Evolutionary conservation across 2,113 vertebrate species (phyloP).

Genomic region (Gymnorhina tibicen): DNA sequence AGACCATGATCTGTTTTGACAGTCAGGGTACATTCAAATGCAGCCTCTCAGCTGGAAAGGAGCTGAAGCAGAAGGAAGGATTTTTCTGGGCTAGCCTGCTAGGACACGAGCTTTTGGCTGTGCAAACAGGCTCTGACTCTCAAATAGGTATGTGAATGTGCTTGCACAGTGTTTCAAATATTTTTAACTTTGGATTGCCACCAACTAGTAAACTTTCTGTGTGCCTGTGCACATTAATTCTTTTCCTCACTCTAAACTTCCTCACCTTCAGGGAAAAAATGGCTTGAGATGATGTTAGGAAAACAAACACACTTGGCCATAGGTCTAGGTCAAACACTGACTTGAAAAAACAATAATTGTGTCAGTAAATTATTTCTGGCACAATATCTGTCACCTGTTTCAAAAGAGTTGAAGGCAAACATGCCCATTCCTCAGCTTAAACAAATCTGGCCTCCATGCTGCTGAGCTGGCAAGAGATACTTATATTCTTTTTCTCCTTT

Average conservation of each 20-base stretch:
- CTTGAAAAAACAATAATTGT: conserved; percentile 4
- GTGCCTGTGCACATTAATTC: background rate
- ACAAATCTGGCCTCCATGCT: conserved; percentile 26
- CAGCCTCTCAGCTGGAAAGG: background rate
- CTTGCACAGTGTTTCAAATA: background rate
- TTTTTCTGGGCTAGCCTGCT: background rate
- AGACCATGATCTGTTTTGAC: background rate
- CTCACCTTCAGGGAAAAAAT: background rate
- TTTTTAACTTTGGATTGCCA: conserved; percentile 3
- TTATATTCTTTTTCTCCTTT: background rate
- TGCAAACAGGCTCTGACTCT: background rate
- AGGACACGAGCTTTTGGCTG: background rate
- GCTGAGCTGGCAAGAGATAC: conserved; percentile 12
- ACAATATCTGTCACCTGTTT: conserved; percentile 30
- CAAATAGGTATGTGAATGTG: background rate
- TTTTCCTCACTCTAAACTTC: background rate
- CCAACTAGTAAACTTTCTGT: conserved; percentile 4
- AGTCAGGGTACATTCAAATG: background rate
- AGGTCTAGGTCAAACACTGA: conserved; percentile 46
- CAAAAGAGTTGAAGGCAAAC: conserved; percentile 19
- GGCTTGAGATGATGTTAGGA: background rate
- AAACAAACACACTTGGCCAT: conserved; percentile 39
- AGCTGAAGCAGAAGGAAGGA: background rate
- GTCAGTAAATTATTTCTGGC: conserved; percentile 48
- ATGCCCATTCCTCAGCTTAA: conserved; percentile 27